Conservation (phyloP, 1,140 invertebrate genomes). For the Papilio polyxenes region DNA sequence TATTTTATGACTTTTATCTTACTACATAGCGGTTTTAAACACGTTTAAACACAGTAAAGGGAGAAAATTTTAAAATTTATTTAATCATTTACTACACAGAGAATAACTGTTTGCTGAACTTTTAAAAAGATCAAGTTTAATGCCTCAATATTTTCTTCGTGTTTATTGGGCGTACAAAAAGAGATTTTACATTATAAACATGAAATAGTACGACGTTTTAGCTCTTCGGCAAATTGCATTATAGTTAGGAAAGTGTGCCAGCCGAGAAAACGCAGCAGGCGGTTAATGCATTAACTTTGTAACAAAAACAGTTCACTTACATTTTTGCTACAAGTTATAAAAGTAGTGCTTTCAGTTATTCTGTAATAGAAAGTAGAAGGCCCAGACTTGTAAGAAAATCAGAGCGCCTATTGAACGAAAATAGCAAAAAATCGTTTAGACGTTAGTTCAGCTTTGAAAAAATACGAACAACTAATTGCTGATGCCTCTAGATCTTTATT, state of each 20-base stretch:
- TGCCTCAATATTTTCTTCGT: not conserved
- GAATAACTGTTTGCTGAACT: too few relatives aligned
- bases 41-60: too few relatives aligned
- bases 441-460: too few relatives aligned
- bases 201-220: not conserved
- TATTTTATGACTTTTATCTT: not conserved
- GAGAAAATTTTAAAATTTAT: too few relatives aligned
- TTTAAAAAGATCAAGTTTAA: too few relatives aligned
- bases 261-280: conserved; percentile 21
- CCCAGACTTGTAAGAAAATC: too few relatives aligned
- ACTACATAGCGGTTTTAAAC: too few relatives aligned
- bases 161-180: not conserved
- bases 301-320: not conserved
- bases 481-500: too few relatives aligned
- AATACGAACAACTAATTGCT: too few relatives aligned
- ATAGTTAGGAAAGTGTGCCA: not conserved
- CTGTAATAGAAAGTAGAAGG: not conserved
- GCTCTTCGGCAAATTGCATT: not conserved
- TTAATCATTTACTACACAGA: too few relatives aligned
- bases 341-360: not conserved
- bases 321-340: not conserved
- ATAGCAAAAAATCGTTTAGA: too few relatives aligned
- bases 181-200: not conserved
- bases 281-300: conserved; percentile 29
- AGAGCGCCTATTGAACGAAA: too few relatives aligned